A percentile compares a stretch with the other conserved stretches of the same genome.
These are phyloP conservation scores for Burhinus bistriatus DNA, from an alignment of 2,113 vertebrate genomes.

Conservation along the genomic window DNA sequence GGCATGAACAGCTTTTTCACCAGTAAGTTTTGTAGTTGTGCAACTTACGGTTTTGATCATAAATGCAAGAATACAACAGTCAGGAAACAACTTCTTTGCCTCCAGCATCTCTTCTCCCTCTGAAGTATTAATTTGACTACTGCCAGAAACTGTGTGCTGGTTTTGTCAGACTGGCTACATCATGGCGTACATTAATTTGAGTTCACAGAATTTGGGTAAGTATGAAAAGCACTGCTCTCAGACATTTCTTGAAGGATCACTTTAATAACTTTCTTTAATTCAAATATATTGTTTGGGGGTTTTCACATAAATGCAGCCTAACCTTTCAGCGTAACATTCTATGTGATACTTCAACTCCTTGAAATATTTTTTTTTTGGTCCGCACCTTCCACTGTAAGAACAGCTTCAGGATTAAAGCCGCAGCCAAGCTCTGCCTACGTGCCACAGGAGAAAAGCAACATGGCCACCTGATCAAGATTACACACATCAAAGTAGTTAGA, in stretches of 20 bases:
- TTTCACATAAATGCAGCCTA: not conserved
- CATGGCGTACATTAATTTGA: not conserved
- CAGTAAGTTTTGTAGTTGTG: not conserved
- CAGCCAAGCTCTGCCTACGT: constrained; percentile 9
- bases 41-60: not conserved
- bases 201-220: not conserved
- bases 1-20: not conserved
- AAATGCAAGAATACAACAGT: not conserved
- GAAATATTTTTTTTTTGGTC: not conserved
- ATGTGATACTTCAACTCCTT: not conserved
- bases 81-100: not conserved
- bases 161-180: not conserved
- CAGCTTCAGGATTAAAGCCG: not conserved
- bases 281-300: not conserved
- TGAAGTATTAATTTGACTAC: not conserved
- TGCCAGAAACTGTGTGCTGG: not conserved
- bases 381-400: not conserved
- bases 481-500: constrained; percentile 27
- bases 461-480: constrained; percentile 52
- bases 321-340: not conserved
- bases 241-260: not conserved
- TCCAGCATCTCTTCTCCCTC: not conserved
- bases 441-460: not conserved
- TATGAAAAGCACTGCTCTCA: not conserved
- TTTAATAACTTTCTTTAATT: not conserved